Base-by-base conservation (phyloP, 2,797 vertebrate genomes). In the Sylvia borin region DNA sequence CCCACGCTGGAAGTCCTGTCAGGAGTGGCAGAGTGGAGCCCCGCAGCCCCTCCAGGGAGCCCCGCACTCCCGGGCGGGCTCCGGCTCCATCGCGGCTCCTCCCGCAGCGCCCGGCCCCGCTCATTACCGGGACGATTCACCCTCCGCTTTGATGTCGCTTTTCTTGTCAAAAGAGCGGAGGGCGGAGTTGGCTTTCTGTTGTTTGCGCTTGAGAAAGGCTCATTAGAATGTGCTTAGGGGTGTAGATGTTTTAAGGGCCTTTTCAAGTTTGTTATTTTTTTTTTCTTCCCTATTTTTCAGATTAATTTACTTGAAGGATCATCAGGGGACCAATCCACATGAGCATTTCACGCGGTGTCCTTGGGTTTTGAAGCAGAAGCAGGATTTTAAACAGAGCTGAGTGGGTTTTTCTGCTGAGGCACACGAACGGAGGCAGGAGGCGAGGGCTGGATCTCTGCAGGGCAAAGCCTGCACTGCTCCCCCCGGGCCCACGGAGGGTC, bases 221-320 rank as follows among this genome's bases (percentile, higher is more conserved):
- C 88, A 42, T 93, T 95, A 94, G 60, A 64, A 85, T 11, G 58
- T 48, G 86, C 86, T 93, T 47, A 50, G 81, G 88, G 92, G 94
- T 36, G 53, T 26, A 31, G 54, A 72, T 24, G 26, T 32, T 91
- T 77, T 7, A 60, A 76, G 50, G 51, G 5, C 5, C 40, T 85
- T 57, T 34, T 22, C 74, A 72, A 96, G 67, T 78, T 78, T 45
- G 14, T 42, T 42, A 6, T 14, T 17, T 42, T 20, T 48, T 88
- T 82, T 58, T 90, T 90, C 88, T 71, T 40, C 65, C 68, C 91
- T 94, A 76, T 90, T 97, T 96, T 94, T 66, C 74, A 74, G 53
- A 82, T 92, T 88, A 86, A 85, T 87, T 94, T 89, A 64, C 71
- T 96, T 91, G 88, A 70, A 91, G 71, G 90, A 92, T 76, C 84